These are phyloP conservation scores for Lithophane semibrunnea DNA, from an alignment of 2,888 invertebrate genomes.

Conservation along the genomic window DNA sequence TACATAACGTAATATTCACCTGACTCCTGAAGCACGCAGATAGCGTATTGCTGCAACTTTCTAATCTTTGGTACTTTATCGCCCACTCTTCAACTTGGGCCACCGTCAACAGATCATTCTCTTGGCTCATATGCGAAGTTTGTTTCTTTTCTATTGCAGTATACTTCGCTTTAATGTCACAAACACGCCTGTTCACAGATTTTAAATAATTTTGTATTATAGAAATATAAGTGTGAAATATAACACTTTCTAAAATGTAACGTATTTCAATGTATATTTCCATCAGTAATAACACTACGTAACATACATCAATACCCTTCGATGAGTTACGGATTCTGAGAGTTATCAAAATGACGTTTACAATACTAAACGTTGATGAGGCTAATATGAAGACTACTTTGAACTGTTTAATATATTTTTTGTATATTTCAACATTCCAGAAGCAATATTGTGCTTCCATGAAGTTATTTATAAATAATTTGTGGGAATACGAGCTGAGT, in stretches of 20 bases:
- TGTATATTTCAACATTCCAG: slow-evolving; percentile 7
- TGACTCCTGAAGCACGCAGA: slow-evolving; percentile 26
- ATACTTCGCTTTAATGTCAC: background rate
- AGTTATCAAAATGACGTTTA: background rate
- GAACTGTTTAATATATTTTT: slow-evolving; percentile 6
- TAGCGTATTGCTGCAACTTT: slow-evolving; percentile 28
- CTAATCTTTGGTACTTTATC: slow-evolving; percentile 25
- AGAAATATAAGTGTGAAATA: slow-evolving; percentile 23
- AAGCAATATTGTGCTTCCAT: slow-evolving; percentile 19
- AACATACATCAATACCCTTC: background rate
- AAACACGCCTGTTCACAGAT: background rate
- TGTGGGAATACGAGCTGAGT: slow-evolving; percentile 6
- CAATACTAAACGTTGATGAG: background rate
- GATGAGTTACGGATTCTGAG: background rate
- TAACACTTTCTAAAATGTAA: slow-evolving; percentile 25
- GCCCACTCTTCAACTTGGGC: slow-evolving; percentile 19
- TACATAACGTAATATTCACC: slow-evolving; percentile 1
- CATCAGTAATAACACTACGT: background rate
- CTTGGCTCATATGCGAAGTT: background rate
- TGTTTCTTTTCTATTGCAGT: background rate
- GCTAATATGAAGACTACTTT: slow-evolving; percentile 7
- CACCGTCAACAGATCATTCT: background rate
- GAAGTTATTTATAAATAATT: slow-evolving; percentile 17
- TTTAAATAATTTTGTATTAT: slow-evolving; percentile 20
- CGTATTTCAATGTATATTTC: slow-evolving; percentile 37